These are phyloP conservation scores for Apamea epomidion DNA, from an alignment of 2,888 invertebrate species.

Conservation along the genomic window DNA sequence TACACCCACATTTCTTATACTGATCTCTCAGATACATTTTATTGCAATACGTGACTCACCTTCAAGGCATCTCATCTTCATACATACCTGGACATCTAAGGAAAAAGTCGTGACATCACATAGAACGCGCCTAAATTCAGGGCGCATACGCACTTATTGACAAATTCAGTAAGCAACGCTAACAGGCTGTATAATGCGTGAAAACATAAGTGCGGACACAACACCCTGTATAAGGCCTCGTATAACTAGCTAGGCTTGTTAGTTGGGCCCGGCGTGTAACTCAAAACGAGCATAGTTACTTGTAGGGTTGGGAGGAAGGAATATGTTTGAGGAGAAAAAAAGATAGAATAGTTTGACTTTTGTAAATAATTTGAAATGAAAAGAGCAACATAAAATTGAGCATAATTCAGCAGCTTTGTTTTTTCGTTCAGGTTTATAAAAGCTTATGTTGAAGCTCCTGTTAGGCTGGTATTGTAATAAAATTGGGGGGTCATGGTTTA, in stretches of 20 bases:
- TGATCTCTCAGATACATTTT: conserved; percentile 51
- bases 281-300: conserved; percentile 69
- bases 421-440: not conserved
- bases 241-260: conserved; percentile 75
- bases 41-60: conserved; percentile 55
- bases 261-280: conserved; percentile 72
- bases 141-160: conserved; percentile 62
- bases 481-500: too few species aligned
- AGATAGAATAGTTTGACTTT: not conserved
- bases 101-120: conserved; percentile 64
- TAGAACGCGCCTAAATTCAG: conserved; percentile 61
- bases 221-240: conserved; percentile 69
- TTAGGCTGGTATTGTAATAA: not conserved
- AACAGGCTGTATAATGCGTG: conserved; percentile 65
- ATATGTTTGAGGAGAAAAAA: not conserved
- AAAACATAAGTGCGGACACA: conserved; percentile 63
- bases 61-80: conserved; percentile 53
- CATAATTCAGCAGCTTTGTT: not conserved
- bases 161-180: conserved; percentile 65
- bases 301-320: conserved; percentile 46
- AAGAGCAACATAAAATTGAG: not conserved
- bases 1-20: conserved; percentile 32
- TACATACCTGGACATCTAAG: conserved; percentile 55
- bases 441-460: not conserved
- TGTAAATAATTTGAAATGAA: not conserved